A percentile compares a stretch with the other conserved stretches of the same genome.
Evolutionary conservation across 35 echinoderm and acorn worm genomes (phyloP).

Genomic region (Stichopus chloronotus): DNA sequence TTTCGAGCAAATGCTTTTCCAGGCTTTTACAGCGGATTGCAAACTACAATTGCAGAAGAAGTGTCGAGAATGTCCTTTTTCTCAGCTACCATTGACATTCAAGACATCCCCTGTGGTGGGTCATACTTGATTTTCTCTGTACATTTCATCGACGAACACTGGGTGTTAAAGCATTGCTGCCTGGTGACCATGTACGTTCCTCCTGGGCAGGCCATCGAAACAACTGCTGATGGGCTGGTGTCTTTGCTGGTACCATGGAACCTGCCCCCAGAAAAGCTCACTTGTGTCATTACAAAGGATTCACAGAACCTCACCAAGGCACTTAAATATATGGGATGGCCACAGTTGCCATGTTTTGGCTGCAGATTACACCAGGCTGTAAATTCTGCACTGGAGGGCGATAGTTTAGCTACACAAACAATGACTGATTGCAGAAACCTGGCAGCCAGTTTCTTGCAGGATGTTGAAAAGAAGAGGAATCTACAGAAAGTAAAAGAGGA

Average conservation of each 20-base stretch:
- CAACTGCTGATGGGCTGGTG: conserved; percentile 11
- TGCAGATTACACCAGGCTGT: conserved; percentile 34
- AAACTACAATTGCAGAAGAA: conserved; percentile 19
- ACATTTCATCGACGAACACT: conserved; percentile 47
- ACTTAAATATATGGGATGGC: conserved; percentile 35
- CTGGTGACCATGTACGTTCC: conserved; percentile 33
- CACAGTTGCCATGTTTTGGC: conserved; percentile 44
- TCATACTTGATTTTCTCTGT: conserved; percentile 45
- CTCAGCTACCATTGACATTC: conserved; percentile 27
- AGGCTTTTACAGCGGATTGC: conserved; percentile 1
- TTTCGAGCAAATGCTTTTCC: conserved; percentile 19
- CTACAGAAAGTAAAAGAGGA: conserved; percentile 36
- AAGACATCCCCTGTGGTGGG: neutral
- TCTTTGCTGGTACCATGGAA: conserved; percentile 48
- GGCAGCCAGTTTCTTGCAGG: conserved; percentile 19
- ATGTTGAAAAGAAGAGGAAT: conserved; percentile 25
- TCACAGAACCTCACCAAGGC: neutral
- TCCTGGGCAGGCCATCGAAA: conserved; percentile 1
- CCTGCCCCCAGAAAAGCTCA: conserved; percentile 29
- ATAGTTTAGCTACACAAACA: neutral
- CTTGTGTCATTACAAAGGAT: conserved; percentile 25
- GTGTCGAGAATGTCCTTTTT: conserved; percentile 31
- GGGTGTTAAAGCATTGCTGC: conserved; percentile 34
- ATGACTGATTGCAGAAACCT: conserved; percentile 21
- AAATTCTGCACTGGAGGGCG: neutral